These are phyloP conservation scores for Palloptera scutellata DNA, from an alignment of 2,888 invertebrate species.

Conservation along the genomic window DNA sequence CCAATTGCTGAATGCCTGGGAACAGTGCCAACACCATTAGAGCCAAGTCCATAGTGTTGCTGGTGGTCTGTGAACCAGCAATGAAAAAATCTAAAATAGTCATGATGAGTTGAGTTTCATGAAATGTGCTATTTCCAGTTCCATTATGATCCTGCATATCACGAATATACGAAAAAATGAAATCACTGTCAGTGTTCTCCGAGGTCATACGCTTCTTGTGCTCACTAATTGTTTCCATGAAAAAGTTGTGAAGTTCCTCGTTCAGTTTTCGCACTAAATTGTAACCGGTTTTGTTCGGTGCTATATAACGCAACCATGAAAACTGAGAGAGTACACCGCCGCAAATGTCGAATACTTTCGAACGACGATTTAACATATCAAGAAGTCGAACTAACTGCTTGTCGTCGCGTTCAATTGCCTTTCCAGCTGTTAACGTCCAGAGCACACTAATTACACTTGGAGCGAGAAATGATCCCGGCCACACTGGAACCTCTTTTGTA, in stretches of 20 bases:
- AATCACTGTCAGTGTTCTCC: constrained; percentile 66
- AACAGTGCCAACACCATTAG: constrained; percentile 69
- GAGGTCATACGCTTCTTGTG: constrained; percentile 66
- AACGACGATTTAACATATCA: constrained; percentile 65
- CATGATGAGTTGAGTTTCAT: constrained; percentile 72
- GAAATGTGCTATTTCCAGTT: constrained; percentile 53
- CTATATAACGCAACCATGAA: constrained; percentile 72
- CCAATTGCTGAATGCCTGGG: constrained; percentile 69
- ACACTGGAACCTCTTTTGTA: constrained; percentile 46
- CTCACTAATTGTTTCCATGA: constrained; percentile 69
- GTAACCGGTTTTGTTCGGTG: constrained; percentile 71
- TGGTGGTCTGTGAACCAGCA: constrained; percentile 73
- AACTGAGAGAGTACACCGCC: constrained; percentile 70
- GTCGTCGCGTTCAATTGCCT: constrained; percentile 65
- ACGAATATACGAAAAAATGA: constrained; percentile 72
- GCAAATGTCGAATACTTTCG: constrained; percentile 68
- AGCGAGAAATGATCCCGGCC: constrained; percentile 64
- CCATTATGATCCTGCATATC: constrained; percentile 66
- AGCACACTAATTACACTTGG: constrained; percentile 72
- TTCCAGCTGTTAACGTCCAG: constrained; percentile 71
- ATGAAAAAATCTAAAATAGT: constrained; percentile 74
- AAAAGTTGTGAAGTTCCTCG: constrained; percentile 66
- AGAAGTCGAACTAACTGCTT: constrained; percentile 64
- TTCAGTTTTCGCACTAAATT: constrained; percentile 69
- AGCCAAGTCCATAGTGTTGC: constrained; percentile 70